Evolutionary conservation across 2,888 invertebrate species (phyloP), one percentile per base, ranked within the genome.

Genomic region (Pheosia tremula): DNA sequence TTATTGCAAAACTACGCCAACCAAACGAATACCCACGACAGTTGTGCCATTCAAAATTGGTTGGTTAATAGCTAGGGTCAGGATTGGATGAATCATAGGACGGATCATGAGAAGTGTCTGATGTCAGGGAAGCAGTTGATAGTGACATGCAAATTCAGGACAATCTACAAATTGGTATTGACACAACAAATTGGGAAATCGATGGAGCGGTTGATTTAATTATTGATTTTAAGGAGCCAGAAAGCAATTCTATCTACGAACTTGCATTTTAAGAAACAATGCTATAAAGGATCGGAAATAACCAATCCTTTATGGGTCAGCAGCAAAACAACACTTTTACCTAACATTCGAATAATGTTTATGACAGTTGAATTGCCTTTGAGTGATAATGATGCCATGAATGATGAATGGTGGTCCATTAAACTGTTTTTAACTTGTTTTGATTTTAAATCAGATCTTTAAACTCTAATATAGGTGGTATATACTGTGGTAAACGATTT

Each of bases 41-140:
- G 69, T 71, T 64, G 50, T 53, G 55, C 59, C 58, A 58, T 68
- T 68, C 62, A 59, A 66, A 77, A 79, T 79, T 77, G 73, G 68
- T 54, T 62, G 71, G 64, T 49, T 70, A 74, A 74, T 73, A 64
- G 61, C 66, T 74, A 72, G 79, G 82, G 83, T 82, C 81, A 81
- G 72, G 65, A 80, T 74, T 76, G 66, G 61, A 77, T 83, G 84
- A 86, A 72, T 85, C 85, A 85, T 65, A 56, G 55, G 24, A 24
- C 57, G 61, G 64, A 67, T 67, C 69, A 75, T 76, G 74, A 69
- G 81, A 75, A 77, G 63, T 61, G 45, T 60, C 52, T 58, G 64
- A 72, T 72, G 74, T 74, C 78, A 61, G 73, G 61, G 69, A 74
- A 75, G 61, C 62, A 45, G 61, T 72, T 62, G 54, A 59, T 66